phyloP scores from a whole-genome alignment of 2,888 invertebrate species.

The Cantharis flavilabris region DNA sequence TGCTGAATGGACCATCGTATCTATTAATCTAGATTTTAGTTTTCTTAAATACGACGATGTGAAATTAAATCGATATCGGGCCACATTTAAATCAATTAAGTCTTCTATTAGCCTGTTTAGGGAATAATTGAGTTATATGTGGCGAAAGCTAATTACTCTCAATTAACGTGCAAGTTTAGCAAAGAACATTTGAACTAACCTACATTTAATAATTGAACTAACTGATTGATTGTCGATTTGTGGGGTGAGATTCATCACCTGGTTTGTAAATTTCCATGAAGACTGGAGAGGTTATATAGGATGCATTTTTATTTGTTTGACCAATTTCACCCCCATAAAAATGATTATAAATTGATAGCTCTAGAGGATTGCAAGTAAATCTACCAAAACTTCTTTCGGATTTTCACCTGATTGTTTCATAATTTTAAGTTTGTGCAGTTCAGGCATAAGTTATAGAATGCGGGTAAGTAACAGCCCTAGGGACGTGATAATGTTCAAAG shows the following conservation, averaged over 20 bases:
- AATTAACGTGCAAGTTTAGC: not conserved
- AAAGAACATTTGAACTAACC: not conserved
- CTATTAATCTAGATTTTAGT: not conserved
- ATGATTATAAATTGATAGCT: too few relatives aligned
- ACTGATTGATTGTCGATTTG: not conserved
- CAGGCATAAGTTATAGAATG: too few relatives aligned
- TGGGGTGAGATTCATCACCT: not conserved
- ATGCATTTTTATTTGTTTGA: too few relatives aligned
- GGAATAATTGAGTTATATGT: not conserved
- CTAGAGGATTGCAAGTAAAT: too few relatives aligned
- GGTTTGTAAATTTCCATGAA: not conserved
- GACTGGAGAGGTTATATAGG: too few relatives aligned
- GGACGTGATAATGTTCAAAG: too few relatives aligned
- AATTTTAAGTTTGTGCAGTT: too few relatives aligned
- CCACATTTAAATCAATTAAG: not conserved
- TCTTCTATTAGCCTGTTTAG: not conserved
- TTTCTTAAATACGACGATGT: not conserved
- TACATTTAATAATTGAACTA: not conserved
- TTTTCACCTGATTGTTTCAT: too few relatives aligned
- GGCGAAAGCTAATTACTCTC: not conserved
- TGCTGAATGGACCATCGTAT: not conserved
- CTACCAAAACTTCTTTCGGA: too few relatives aligned
- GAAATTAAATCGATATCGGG: not conserved
- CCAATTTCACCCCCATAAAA: too few relatives aligned
- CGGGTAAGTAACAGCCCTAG: too few relatives aligned